phyloP scores from a whole-genome alignment of 2,888 invertebrate species.

The Antheraea yamamai region DNA sequence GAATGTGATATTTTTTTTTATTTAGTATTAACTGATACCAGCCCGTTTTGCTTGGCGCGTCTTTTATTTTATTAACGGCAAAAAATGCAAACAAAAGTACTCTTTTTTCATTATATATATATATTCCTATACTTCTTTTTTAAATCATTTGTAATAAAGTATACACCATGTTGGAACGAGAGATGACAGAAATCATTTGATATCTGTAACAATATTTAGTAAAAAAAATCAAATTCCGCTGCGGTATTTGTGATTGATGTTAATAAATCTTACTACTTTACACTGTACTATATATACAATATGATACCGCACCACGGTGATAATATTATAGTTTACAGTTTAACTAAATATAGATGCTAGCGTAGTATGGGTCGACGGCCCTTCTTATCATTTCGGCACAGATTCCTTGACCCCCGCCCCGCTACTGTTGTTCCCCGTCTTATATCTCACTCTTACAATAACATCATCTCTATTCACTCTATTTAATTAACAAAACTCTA shows the following conservation, averaged over 20 bases:
- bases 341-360: constrained; percentile 10
- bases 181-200: background rate
- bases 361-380: constrained; percentile 65
- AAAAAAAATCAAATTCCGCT: background rate
- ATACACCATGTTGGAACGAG: too few species aligned
- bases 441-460: constrained; percentile 4
- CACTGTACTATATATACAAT: too few species aligned
- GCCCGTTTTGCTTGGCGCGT: too few species aligned
- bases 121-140: too few species aligned
- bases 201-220: background rate
- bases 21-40: too few species aligned
- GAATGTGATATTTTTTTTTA: too few species aligned
- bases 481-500: background rate
- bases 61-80: too few species aligned
- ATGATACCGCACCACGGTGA: too few species aligned
- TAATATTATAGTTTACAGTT: background rate
- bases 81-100: too few species aligned
- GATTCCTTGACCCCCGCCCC: constrained; percentile 69
- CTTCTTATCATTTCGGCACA: constrained; percentile 79
- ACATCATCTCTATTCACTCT: constrained; percentile 1
- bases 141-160: too few species aligned
- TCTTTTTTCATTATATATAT: too few species aligned
- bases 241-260: background rate
- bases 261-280: background rate
- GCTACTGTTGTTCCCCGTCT: constrained; percentile 18